Evolutionary conservation across 2,888 invertebrate species (phyloP), one percentile per base, ranked within the genome.

Genomic region (Gortyna flavago): DNA sequence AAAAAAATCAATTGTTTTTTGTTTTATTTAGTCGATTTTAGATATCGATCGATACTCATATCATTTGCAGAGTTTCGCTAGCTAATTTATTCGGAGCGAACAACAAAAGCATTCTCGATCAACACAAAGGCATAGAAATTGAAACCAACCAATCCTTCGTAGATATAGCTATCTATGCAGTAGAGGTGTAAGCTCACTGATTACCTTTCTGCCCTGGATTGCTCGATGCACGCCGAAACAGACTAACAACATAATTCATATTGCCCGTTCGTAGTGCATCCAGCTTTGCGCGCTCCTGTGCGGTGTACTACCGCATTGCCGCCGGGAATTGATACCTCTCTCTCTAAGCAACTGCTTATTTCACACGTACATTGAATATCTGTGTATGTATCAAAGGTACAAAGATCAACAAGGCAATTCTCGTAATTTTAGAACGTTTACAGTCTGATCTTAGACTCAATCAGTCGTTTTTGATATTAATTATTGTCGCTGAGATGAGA

Each of bases 211-310:
- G 25, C 41, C 13, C 16, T 59, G 25, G 57, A 51, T 75, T 85
- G 66, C 67, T 41, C 59, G 44, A 72, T 35, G 76, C 81, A 65
- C 57, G 2, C 38, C 16, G 4, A 21, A 61, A 70, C 85, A 76
- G 81, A 69, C 57, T 54, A 59, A 79, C 79, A 79, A 79, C 84
- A 32, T 69, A 69, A 72, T 79, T 79, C 81, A 69, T 72, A 69
- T 66, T 29, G 73, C 54, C 54, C 38, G 18, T 54, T 68, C 25
- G 54, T n/a, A 72, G 62, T 62, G 66, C 44, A 79, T 61, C 16
- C 32, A 65, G 69, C 32, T 84, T 69, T 84, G 59, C 25, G n/a
- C 16, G 21, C 57, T 65, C 38, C 44, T 59, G 21, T 77, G 44
- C 51, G 48, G 62, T 68, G 38, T 5, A 35, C 2, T n/a, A 32